Conservation (phyloP, 2,888 invertebrate genomes). For the Myopa testacea region DNA sequence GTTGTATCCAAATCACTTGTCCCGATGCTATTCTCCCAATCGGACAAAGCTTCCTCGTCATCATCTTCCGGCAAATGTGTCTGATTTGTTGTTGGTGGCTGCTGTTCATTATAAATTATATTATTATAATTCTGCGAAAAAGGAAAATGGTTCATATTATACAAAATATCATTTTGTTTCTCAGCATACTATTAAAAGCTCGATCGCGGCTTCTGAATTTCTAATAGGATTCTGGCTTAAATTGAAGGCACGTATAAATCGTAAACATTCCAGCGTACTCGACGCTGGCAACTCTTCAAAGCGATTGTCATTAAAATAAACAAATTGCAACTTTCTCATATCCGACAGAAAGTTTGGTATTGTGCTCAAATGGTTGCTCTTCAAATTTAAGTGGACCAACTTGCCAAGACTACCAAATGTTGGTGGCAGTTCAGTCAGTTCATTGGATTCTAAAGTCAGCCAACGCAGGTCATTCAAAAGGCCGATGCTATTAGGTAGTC, state of each 20-base stretch:
- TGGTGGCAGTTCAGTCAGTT: slow-evolving; percentile 70
- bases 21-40: slow-evolving; percentile 75
- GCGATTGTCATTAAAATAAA: slow-evolving; percentile 71
- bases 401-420: slow-evolving; percentile 71
- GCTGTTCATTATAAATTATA: slow-evolving; percentile 45
- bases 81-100: slow-evolving; percentile 9
- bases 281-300: slow-evolving; percentile 53
- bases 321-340: slow-evolving; percentile 70
- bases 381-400: slow-evolving; percentile 75
- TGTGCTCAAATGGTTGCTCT: slow-evolving; percentile 70
- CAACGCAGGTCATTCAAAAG: slow-evolving; percentile 73
- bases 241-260: slow-evolving; percentile 71
- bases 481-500: slow-evolving; percentile 73
- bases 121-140: slow-evolving; percentile 46
- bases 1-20: slow-evolving; percentile 74
- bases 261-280: slow-evolving; percentile 51
- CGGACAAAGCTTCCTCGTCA: slow-evolving; percentile 66
- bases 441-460: slow-evolving; percentile 76
- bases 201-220: slow-evolving; percentile 31
- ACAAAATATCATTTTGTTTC: not conserved
- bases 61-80: slow-evolving; percentile 19
- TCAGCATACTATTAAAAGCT: slow-evolving; percentile 43
- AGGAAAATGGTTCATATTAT: not conserved
- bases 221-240: slow-evolving; percentile 70
- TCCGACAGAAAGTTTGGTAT: slow-evolving; percentile 69